A percentile compares a stretch with the other conserved stretches of the same genome.
These are phyloP conservation scores for Tholera decimalis DNA, from an alignment of 2,888 invertebrate genomes.

Conservation along the genomic window DNA sequence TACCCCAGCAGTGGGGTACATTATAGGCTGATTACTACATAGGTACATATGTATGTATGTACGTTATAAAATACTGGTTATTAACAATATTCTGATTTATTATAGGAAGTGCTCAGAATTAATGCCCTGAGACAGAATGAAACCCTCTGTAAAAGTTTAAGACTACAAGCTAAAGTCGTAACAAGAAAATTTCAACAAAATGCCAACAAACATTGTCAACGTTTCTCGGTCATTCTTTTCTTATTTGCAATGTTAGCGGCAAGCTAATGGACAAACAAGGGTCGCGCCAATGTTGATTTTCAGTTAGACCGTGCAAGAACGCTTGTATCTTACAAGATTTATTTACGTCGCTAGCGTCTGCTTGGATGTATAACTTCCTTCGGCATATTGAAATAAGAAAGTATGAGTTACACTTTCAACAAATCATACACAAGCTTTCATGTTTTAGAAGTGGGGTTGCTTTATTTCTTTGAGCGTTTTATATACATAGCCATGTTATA, in stretches of 20 bases:
- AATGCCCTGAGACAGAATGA: neutral
- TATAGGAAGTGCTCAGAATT: neutral
- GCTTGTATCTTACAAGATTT: conserved; percentile 86
- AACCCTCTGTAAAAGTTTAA: conserved; percentile 14
- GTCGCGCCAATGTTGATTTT: conserved; percentile 87
- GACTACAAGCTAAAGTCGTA: conserved; percentile 11
- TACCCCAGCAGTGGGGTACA: too few species aligned
- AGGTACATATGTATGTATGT: too few species aligned
- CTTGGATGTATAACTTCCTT: conserved; percentile 38
- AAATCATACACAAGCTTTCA: neutral
- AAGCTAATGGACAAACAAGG: conserved; percentile 90
- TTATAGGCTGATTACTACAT: too few species aligned
- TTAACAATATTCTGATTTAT: neutral
- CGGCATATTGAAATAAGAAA: conserved; percentile 32
- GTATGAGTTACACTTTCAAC: conserved; percentile 16
- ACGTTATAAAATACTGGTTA: neutral
- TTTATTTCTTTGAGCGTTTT: neutral
- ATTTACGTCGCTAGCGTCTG: conserved; percentile 72
- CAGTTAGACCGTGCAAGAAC: conserved; percentile 81
- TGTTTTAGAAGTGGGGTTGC: neutral
- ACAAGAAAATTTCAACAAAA: conserved; percentile 44
- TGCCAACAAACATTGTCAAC: conserved; percentile 73
- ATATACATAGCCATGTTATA: too few species aligned
- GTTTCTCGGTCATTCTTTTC: conserved; percentile 74
- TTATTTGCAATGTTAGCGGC: conserved; percentile 86